A percentile compares a stretch with the other conserved stretches of the same genome.
phyloP scores from a whole-genome alignment of 2,888 invertebrate species.

The Hyposoter didymator region DNA sequence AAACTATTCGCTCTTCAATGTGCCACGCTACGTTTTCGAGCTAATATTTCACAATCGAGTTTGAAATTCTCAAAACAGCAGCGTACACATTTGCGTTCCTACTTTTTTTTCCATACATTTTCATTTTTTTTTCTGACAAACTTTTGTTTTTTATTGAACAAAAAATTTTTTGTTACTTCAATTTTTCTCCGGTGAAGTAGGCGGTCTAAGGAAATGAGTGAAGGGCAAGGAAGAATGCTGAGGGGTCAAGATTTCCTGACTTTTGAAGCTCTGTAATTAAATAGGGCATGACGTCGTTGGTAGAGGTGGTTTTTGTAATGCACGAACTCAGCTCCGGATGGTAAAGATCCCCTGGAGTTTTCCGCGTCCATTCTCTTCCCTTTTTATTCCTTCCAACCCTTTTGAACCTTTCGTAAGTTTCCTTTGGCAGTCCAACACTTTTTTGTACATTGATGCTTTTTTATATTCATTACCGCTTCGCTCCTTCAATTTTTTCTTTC shows the following conservation, averaged over 20 bases:
- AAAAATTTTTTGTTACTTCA: conserved; percentile 1
- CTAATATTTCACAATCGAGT: background rate
- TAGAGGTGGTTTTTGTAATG: conserved; percentile 65
- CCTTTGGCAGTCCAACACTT: conserved; percentile 26
- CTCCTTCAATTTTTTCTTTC: conserved; percentile 14
- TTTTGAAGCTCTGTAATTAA: conserved; percentile 73
- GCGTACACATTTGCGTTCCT: too few species aligned
- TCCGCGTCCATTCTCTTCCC: conserved; percentile 40
- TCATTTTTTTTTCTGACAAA: background rate
- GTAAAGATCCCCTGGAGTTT: conserved; percentile 58
- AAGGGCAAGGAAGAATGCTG: conserved; percentile 42
- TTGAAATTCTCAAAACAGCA: background rate
- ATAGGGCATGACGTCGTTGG: conserved; percentile 72
- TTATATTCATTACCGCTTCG: conserved; percentile 67
- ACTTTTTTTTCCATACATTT: background rate
- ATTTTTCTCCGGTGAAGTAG: conserved; percentile 29
- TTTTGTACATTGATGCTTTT: conserved; percentile 57
- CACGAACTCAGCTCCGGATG: conserved; percentile 39
- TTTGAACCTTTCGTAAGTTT: conserved; percentile 26
- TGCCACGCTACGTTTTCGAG: conserved; percentile 13
- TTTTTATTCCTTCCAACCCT: conserved; percentile 13
- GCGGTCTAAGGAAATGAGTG: conserved; percentile 20
- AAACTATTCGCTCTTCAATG: background rate
- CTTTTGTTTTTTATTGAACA: background rate
- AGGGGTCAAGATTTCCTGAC: conserved; percentile 58